Evolutionary conservation across 2,888 invertebrate species (phyloP).

Genomic region (Drosophila multiciliata): DNA sequence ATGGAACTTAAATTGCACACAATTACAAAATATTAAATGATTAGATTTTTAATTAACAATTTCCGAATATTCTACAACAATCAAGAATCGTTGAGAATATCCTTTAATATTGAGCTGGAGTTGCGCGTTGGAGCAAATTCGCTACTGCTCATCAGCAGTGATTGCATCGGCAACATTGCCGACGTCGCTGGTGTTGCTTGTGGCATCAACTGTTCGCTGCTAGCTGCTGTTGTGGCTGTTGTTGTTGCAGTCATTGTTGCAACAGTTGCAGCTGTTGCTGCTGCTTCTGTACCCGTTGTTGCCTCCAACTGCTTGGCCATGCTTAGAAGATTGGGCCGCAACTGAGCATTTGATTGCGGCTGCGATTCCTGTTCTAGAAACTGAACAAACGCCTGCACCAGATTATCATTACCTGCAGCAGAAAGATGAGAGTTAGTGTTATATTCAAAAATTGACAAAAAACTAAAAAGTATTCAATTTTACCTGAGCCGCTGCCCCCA

Average conservation of each 20-base stretch:
- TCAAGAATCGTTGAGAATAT: conserved; percentile 85
- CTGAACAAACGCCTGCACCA: conserved; percentile 84
- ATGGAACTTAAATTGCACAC: conserved; percentile 49
- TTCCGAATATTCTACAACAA: conserved; percentile 66
- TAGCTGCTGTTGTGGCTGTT: conserved; percentile 12
- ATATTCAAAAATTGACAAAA: neutral
- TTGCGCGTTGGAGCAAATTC: conserved; percentile 84
- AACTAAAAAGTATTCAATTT: neutral
- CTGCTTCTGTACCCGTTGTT: neutral
- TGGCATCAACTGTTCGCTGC: neutral
- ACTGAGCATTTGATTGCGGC: conserved; percentile 71
- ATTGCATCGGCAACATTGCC: conserved; percentile 66
- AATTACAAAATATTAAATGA: conserved; percentile 26
- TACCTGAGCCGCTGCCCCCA: conserved; percentile 34
- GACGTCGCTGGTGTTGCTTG: conserved; percentile 18
- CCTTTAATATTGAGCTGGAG: conserved; percentile 85
- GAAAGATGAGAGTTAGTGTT: neutral
- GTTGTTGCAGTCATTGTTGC: conserved; percentile 7
- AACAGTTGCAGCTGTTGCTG: neutral
- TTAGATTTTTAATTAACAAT: conserved; percentile 21
- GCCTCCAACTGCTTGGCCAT: conserved; percentile 52
- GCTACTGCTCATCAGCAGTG: conserved; percentile 80
- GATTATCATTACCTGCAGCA: conserved; percentile 79
- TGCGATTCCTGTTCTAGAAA: conserved; percentile 85
- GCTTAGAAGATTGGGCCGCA: conserved; percentile 81